Base-by-base conservation (phyloP, 1,140 invertebrate genomes). In the Temnothorax curvispinosus region DNA sequence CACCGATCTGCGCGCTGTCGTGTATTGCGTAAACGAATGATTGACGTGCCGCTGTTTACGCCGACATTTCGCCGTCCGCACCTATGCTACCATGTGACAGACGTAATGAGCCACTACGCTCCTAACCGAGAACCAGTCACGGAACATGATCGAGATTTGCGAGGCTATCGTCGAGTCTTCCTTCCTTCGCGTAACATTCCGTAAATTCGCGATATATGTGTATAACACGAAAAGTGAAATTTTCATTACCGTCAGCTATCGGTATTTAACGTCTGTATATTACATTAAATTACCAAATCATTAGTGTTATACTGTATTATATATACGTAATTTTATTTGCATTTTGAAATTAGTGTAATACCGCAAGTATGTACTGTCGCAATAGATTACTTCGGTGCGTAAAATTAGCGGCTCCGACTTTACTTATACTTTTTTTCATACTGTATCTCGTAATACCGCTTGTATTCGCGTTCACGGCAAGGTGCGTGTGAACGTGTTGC, bases 1-100 rank as follows among this genome's bases (percentile, higher is more conserved):
- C 77, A 9, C 77, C 21, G 64, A 69, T 78, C 62, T 27, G 27
- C 21, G 67, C 38, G 44, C 64, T 58, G 65, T 62, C 56, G 72
- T 85, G 72, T 35, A 54, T 90, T 90, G 80, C 88, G 89, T 78
- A 87, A 89, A 87, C 65, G 74, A 64, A 58, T 71, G 78, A 87
- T 60, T 72, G 85, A 89, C 78, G 80, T 69, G 64, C 65, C 56
- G 64, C 69, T 78, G 75, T 76, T 86, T 80, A 85, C 56, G n/a
- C 41, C 58, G 65, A 64, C 87, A 72, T 80, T 58, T 67, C 58
- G 85, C 82, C 78, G 86, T 85, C 74, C 78, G 81, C 65, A 64
- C 56, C 80, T 76, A 78, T 85, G 80, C 80, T 60, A 60, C 80
- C 54, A 75, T 75, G 67, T 78, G 72, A 76, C 58, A 64, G 74